Evolutionary conservation across 2,888 invertebrate species (phyloP).

Genomic region (Amaurobius ferox): DNA sequence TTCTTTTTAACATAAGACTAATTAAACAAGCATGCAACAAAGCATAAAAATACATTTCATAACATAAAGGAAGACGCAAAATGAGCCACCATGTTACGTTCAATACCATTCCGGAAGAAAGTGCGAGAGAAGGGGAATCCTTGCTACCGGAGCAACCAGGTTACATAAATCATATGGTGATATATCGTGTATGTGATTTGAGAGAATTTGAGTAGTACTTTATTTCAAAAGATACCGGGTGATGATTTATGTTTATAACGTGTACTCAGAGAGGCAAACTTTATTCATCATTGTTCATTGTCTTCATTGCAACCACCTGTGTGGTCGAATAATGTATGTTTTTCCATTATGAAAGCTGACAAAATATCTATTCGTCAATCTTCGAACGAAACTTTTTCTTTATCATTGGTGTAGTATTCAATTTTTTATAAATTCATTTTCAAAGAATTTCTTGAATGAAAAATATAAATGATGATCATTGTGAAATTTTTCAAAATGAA

Average conservation of each 20-base stretch:
- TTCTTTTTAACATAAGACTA: too few relatives aligned
- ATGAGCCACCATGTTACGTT: too few relatives aligned
- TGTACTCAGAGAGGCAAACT: background rate
- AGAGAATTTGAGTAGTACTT: constrained; percentile 13
- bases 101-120: background rate
- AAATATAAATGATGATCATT: background rate
- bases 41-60: too few relatives aligned
- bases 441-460: background rate
- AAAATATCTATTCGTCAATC: background rate
- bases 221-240: constrained; percentile 3
- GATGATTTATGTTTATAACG: constrained; percentile 12
- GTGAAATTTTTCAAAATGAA: too few relatives aligned
- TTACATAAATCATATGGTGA: background rate
- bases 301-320: constrained; percentile 13
- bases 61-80: too few relatives aligned
- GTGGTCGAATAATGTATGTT: background rate
- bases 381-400: background rate
- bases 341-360: background rate
- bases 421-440: background rate
- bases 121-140: background rate
- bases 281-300: constrained; percentile 9
- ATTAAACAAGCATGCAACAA: too few relatives aligned
- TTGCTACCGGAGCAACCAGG: background rate
- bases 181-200: background rate
- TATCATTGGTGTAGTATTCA: background rate